phyloP scores from a whole-genome alignment of 2,888 invertebrate genomes.

The Sarcophaga carnaria region DNA sequence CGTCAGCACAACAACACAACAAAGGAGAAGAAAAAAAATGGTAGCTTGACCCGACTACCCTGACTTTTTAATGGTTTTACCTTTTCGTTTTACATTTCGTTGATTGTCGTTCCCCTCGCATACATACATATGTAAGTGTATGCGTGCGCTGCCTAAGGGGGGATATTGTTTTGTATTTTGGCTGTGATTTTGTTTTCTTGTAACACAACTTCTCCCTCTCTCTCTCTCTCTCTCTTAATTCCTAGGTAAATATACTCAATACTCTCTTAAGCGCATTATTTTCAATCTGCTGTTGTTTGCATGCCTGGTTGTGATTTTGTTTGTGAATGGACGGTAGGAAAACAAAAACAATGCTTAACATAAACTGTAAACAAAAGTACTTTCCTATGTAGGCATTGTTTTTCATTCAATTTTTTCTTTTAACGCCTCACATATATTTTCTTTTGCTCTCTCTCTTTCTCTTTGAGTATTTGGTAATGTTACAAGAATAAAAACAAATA shows the following conservation, averaged over 20 bases:
- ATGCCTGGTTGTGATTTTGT: no score
- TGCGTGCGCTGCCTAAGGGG: no score
- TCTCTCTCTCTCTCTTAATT: neutral
- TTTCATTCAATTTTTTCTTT: no score
- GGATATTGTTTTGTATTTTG: neutral
- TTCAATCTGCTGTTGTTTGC: neutral
- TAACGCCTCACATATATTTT: no score
- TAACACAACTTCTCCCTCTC: neutral
- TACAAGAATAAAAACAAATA: no score
- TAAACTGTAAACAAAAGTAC: no score
- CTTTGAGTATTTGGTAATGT: no score
- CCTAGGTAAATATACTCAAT: neutral
- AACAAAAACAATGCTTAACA: no score
- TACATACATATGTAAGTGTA: no score
- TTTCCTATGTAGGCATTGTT: no score
- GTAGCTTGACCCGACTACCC: slow-evolving; percentile 64
- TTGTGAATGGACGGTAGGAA: no score
- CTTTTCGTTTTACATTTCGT: slow-evolving; percentile 14
- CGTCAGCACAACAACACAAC: slow-evolving; percentile 10
- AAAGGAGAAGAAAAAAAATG: slow-evolving; percentile 12
- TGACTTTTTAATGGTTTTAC: slow-evolving; percentile 28
- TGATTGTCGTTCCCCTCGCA: neutral
- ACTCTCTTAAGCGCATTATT: slow-evolving; percentile 2
- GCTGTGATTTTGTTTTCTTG: slow-evolving; percentile 28
- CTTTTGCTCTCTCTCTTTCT: no score